A percentile compares a stretch with the other conserved stretches of the same genome.
phyloP scores from a whole-genome alignment of 2,113 vertebrate species.

The Pterocles gutturalis region DNA sequence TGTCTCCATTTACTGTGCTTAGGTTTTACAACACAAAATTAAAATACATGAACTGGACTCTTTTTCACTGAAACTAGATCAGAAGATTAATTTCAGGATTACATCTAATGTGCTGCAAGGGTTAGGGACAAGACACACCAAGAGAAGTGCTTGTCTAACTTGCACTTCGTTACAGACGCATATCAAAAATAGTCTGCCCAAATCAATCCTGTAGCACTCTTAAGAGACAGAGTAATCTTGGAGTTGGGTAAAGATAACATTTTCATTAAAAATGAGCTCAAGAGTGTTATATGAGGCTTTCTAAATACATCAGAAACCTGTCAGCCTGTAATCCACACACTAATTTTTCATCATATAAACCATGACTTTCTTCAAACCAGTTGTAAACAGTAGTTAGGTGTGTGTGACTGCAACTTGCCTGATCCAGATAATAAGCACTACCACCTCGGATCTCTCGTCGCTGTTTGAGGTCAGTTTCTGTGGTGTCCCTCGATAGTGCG shows the following conservation, averaged over 20 bases:
- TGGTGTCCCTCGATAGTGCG: slow-evolving; percentile 93
- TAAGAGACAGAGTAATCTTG: not conserved
- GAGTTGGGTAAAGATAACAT: not conserved
- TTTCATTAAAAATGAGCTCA: not conserved
- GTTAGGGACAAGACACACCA: not conserved
- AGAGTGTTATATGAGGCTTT: not conserved
- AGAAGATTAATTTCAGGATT: not conserved
- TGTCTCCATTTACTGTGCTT: not conserved
- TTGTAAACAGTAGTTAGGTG: not conserved
- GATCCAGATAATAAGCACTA: slow-evolving; percentile 95
- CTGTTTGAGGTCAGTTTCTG: slow-evolving; percentile 96
- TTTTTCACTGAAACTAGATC: not conserved
- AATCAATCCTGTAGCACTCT: not conserved
- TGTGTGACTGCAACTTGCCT: slow-evolving; percentile 78
- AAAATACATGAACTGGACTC: not conserved
- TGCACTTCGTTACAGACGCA: not conserved
- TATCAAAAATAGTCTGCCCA: not conserved
- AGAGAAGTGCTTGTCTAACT: not conserved
- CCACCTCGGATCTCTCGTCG: slow-evolving; percentile 92
- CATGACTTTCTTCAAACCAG: not conserved
- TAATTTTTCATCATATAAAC: not conserved
- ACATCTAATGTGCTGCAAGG: not conserved
- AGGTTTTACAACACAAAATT: not conserved
- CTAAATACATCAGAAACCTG: not conserved
- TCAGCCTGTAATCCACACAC: not conserved